Base-by-base conservation (phyloP, 1,140 invertebrate species). In the Philotrypesis tridentata region DNA sequence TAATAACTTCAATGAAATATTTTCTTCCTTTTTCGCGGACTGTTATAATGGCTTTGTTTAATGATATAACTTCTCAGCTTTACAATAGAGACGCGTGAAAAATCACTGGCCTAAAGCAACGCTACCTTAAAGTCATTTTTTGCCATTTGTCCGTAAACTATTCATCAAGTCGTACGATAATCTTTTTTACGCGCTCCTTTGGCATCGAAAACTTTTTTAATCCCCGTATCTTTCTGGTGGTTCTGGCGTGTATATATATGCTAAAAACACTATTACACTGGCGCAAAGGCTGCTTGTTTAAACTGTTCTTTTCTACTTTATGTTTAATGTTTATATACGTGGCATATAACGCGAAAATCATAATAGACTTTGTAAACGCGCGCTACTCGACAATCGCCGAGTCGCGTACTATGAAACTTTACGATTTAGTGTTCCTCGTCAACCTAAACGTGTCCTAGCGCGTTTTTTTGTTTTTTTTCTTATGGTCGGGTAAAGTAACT, bases 361-460 rank as follows among this genome's bases (percentile, higher is more conserved):
- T 55, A n/a, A 48, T 12, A 48, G 48, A 55, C 48, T 55, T 55
- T n/a, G 48, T 55, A 55, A 55, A 55, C 48, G 48, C 17, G 21
- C 5, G 4, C 48, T 6, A 55, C 48, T 55, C 48, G 48, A n/a
- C 61, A 25, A 65, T 65, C 61, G 61, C 25, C 25, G 23, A 70
- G 23, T 78, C 29, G 31, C 25, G 29, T 43, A 48, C 37, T 48
- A 74, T 74, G 21, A 70, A 76, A 76, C 17, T 77, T 77, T 77
- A 75, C 63, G 37, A 76, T 81, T 78, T 65, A 61, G 43, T 78
- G 33, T 78, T 82, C 55, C 68, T 73, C 55, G 73, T 73, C 33
- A 82, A 72, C 75, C 55, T 48, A 78, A 78, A 82, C 60, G 33
- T 73, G 68, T 82, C 33, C 74, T 82, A 67, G 31, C n/a, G 74